Conservation (phyloP, 2,113 vertebrate species). For the Chaetodon auriga region DNA sequence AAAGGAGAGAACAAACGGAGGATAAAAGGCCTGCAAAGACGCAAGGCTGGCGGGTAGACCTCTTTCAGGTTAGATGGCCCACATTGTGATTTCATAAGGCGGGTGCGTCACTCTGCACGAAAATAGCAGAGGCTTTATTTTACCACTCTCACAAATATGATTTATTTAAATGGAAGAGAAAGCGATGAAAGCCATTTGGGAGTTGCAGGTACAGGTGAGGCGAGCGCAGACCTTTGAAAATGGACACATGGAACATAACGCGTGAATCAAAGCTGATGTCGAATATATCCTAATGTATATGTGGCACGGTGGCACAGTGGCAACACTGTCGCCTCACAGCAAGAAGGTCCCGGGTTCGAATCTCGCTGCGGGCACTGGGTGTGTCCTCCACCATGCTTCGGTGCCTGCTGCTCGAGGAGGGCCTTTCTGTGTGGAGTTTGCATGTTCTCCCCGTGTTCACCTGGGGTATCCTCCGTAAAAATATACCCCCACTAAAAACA, state of each 20-base stretch:
- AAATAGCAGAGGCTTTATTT: conserved; percentile 70
- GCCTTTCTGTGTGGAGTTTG: no score
- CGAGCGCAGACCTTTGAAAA: conserved; percentile 16
- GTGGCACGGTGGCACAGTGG: no score
- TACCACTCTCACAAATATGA: conserved; percentile 57
- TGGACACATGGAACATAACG: background rate
- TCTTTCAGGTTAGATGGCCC: conserved; percentile 45
- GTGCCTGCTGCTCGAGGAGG: no score
- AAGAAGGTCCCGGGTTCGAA: no score
- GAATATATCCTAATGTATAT: conserved; percentile 31
- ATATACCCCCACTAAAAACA: no score
- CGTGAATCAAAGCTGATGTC: background rate
- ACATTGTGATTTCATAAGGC: conserved; percentile 74
- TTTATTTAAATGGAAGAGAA: conserved; percentile 74
- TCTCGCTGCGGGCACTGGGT: no score
- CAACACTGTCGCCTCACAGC: no score
- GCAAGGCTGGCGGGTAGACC: conserved; percentile 10
- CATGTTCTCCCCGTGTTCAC: no score
- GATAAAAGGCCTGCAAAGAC: conserved; percentile 16
- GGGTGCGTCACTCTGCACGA: conserved; percentile 41
- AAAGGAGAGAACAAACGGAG: conserved; percentile 18
- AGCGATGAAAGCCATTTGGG: conserved; percentile 69
- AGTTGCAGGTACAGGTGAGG: conserved; percentile 40
- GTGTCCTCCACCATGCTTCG: no score
- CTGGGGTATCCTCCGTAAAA: no score